Evolutionary conservation across 2,797 vertebrate species (phyloP).

Genomic region (Lutjanus argentimaculatus): DNA sequence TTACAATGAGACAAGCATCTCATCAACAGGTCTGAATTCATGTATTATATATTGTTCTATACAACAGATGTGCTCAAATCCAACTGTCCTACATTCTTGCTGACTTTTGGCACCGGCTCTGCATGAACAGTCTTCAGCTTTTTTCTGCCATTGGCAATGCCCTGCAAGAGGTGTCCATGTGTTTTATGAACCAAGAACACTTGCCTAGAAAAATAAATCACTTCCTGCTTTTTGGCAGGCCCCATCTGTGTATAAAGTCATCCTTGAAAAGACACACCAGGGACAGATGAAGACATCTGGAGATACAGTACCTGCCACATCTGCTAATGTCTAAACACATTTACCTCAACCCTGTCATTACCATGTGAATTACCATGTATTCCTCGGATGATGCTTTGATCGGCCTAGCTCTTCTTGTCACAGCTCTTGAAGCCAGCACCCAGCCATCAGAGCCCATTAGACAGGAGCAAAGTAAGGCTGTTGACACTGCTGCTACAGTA

Average conservation of each 20-base stretch:
- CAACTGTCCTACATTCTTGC: slow-evolving; percentile 13
- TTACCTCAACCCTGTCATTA: slow-evolving; percentile 79
- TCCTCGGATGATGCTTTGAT: slow-evolving; percentile 82
- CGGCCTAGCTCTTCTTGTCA: slow-evolving; percentile 61
- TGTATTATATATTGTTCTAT: slow-evolving; percentile 43
- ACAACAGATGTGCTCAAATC: slow-evolving; percentile 26
- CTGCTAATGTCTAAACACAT: slow-evolving; percentile 83
- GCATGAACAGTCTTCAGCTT: slow-evolving; percentile 9
- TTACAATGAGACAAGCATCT: slow-evolving; percentile 26
- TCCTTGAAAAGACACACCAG: slow-evolving; percentile 76
- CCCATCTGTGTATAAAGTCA: slow-evolving; percentile 79
- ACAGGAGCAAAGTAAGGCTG: slow-evolving; percentile 41
- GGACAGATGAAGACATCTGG: slow-evolving; percentile 87
- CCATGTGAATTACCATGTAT: slow-evolving; percentile 76
- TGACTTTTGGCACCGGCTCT: slow-evolving; percentile 19
- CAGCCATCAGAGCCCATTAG: slow-evolving; percentile 70
- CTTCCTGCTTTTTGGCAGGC: slow-evolving; percentile 66
- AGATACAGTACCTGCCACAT: slow-evolving; percentile 81
- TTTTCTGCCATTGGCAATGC: slow-evolving; percentile 16
- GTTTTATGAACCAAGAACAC: slow-evolving; percentile 49
- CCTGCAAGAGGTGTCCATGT: slow-evolving; percentile 42
- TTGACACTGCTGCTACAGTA: slow-evolving; percentile 24
- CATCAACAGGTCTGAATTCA: slow-evolving; percentile 58
- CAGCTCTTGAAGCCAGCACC: slow-evolving; percentile 53
- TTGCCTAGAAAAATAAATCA: slow-evolving; percentile 57